Conservation (phyloP, 2,888 invertebrate species). For the Seira ritae region DNA sequence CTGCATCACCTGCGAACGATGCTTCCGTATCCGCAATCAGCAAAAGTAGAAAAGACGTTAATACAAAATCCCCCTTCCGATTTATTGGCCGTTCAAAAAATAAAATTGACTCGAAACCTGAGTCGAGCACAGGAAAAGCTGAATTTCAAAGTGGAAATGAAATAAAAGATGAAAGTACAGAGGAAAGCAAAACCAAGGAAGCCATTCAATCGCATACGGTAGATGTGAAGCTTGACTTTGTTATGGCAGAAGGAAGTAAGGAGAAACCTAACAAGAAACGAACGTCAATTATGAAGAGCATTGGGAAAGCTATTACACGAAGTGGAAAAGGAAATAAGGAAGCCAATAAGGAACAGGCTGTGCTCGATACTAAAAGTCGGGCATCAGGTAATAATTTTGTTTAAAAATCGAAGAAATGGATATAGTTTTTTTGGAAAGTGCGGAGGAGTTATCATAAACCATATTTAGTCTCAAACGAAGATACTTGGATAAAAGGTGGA, state of each 20-base stretch:
- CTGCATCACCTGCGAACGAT: neutral
- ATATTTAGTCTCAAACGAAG: no score
- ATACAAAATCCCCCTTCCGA: constrained; percentile 39
- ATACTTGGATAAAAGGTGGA: no score
- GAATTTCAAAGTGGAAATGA: neutral
- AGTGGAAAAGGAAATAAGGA: constrained; percentile 1
- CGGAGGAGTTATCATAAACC: no score
- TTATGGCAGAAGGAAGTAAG: neutral
- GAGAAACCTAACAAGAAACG: constrained; percentile 43
- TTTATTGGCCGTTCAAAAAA: constrained; percentile 32
- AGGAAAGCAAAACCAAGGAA: neutral
- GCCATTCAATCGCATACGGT: neutral
- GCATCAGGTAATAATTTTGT: constrained; percentile 12
- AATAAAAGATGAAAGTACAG: neutral
- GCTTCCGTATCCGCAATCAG: neutral
- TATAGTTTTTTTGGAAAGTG: neutral
- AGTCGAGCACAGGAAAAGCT: neutral
- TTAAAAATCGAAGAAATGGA: constrained; percentile 12
- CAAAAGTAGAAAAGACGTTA: neutral
- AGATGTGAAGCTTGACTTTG: neutral
- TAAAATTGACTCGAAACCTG: constrained; percentile 1
- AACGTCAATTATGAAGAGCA: constrained; percentile 39
- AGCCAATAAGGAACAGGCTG: constrained; percentile 14
- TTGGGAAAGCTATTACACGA: constrained; percentile 28
- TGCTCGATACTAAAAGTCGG: neutral